phyloP scores from a whole-genome alignment of 2,113 vertebrate genomes.

The Centropristis striata region DNA sequence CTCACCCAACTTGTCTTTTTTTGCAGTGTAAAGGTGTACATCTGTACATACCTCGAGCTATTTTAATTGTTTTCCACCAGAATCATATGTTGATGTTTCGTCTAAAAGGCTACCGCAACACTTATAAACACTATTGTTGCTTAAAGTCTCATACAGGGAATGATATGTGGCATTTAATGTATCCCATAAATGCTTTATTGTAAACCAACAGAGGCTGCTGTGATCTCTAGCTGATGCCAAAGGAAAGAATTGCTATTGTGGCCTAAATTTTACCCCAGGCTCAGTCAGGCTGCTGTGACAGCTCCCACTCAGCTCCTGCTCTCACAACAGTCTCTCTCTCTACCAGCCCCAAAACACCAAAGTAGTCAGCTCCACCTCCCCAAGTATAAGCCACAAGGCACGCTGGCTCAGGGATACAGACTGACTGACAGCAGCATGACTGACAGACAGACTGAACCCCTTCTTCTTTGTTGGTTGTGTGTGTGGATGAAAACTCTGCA shows the following conservation, averaged over 20 bases:
- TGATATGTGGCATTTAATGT: conserved; percentile 19
- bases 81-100: neutral
- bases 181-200: conserved; percentile 10
- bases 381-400: conserved; percentile 27
- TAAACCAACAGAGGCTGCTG: conserved; percentile 6
- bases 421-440: conserved; percentile 47
- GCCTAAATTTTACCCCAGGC: conserved; percentile 41
- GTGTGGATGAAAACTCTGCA: conserved; percentile 15
- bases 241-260: conserved; percentile 11
- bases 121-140: neutral
- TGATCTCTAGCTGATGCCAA: neutral
- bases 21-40: neutral
- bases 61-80: neutral
- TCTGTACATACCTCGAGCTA: neutral
- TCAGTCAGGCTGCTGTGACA: conserved; percentile 40
- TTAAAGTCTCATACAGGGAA: neutral
- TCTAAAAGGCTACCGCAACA: neutral
- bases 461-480: neutral
- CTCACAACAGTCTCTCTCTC: conserved; percentile 7
- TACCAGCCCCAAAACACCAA: conserved; percentile 17
- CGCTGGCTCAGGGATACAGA: neutral
- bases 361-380: conserved; percentile 34
- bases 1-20: too few relatives aligned
- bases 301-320: conserved; percentile 36
- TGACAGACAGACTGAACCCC: conserved; percentile 15